Evolutionary conservation across 2,888 invertebrate species (phyloP).

Genomic region (Cybosia mesomella): DNA sequence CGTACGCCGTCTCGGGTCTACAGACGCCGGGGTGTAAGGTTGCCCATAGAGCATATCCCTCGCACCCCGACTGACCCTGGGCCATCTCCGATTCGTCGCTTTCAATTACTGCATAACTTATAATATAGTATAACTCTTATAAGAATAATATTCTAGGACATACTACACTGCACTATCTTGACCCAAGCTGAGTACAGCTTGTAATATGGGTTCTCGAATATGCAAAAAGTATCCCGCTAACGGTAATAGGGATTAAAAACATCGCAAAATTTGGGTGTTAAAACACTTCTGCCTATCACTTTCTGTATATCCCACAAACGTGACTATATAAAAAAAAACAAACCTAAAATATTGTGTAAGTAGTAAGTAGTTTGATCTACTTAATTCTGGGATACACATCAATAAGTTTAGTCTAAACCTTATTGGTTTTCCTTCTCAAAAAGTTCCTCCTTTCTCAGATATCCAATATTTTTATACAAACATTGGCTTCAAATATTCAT

Average conservation of each 20-base stretch:
- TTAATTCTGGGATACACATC: neutral
- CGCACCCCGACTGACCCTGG: no score
- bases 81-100: no score
- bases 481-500: conserved; percentile 6
- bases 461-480: conserved; percentile 7
- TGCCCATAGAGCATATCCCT: no score
- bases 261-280: neutral
- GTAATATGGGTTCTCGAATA: neutral
- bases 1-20: no score
- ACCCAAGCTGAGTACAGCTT: no score
- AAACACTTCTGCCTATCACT: neutral
- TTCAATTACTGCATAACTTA: neutral
- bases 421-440: neutral
- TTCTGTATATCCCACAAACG: neutral
- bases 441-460: neutral
- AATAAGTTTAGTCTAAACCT: neutral
- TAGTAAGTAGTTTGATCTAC: no score
- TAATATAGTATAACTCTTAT: neutral
- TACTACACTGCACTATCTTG: no score
- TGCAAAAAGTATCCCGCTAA: neutral
- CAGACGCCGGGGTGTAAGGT: no score
- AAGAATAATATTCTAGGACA: no score
- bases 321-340: neutral
- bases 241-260: neutral
- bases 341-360: neutral